Conservation (phyloP, 2,113 vertebrate species). For the Micromys minutus region DNA sequence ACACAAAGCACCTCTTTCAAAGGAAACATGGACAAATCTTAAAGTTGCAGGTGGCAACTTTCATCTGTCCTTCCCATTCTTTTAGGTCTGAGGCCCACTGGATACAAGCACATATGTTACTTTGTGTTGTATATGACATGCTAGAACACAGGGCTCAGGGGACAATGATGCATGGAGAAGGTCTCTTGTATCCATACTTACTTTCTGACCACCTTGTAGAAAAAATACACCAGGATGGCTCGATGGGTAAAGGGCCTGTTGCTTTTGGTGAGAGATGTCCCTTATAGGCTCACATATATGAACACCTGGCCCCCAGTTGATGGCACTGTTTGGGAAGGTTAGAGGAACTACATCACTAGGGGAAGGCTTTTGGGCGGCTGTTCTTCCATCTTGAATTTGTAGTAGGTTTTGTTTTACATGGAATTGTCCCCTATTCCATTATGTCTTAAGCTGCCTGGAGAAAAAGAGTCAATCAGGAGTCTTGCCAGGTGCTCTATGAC, state of each 20-base stretch:
- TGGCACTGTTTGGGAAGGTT: background rate
- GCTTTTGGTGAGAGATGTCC: background rate
- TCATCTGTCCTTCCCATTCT: background rate
- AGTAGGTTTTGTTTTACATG: background rate
- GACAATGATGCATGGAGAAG: rapidly evolving
- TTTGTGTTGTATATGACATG: background rate
- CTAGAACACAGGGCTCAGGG: background rate
- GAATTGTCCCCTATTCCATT: background rate
- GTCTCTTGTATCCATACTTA: too few species aligned
- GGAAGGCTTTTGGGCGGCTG: too few species aligned
- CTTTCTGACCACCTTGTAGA: background rate
- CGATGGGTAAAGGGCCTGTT: background rate
- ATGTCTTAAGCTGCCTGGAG: background rate
- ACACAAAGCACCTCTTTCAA: background rate
- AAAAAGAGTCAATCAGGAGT: background rate
- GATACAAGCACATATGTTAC: background rate
- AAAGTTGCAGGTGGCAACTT: background rate
- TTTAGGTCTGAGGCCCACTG: background rate
- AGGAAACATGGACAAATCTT: background rate
- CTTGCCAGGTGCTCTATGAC: background rate
- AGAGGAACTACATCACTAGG: background rate
- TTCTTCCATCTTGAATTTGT: background rate
- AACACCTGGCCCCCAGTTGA: background rate
- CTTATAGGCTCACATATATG: background rate
- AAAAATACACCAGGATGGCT: background rate